Conservation (phyloP, 1,140 invertebrate species). For the Hermatobates lingyangjiaoensis region DNA sequence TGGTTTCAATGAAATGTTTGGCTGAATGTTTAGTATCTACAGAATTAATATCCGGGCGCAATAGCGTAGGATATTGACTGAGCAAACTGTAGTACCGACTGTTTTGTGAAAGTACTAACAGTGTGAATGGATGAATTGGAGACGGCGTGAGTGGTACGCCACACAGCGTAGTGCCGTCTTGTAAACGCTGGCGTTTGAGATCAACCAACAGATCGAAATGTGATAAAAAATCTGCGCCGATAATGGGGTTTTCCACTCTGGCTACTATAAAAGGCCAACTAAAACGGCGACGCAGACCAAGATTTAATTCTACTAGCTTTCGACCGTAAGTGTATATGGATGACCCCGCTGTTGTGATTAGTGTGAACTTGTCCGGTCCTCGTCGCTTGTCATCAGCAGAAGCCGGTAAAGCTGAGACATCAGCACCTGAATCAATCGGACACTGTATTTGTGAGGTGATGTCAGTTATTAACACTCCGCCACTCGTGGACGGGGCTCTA, state of each 20-base stretch:
- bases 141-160: not conserved
- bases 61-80: not conserved
- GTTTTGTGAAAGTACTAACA: not conserved
- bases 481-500: too few relatives aligned
- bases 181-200: not conserved
- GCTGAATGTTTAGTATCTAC: not conserved
- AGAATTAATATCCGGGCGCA: not conserved
- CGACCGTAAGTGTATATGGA: constrained; percentile 22
- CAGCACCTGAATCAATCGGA: constrained; percentile 20
- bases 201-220: not conserved
- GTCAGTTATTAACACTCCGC: too few relatives aligned
- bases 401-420: constrained; percentile 19
- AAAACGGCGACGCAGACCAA: constrained; percentile 21
- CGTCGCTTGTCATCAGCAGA: not conserved
- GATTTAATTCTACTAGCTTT: constrained; percentile 17
- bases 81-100: not conserved
- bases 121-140: not conserved
- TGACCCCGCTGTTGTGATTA: constrained; percentile 14
- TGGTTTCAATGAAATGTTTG: not conserved
- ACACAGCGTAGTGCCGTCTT: not conserved
- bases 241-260: constrained; percentile 22
- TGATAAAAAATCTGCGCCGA: constrained; percentile 24
- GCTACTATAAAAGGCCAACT: constrained; percentile 25
- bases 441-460: too few relatives aligned
- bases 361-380: not conserved